Base-by-base conservation (phyloP, 2,888 invertebrate species). In the Cantharis nigra region DNA sequence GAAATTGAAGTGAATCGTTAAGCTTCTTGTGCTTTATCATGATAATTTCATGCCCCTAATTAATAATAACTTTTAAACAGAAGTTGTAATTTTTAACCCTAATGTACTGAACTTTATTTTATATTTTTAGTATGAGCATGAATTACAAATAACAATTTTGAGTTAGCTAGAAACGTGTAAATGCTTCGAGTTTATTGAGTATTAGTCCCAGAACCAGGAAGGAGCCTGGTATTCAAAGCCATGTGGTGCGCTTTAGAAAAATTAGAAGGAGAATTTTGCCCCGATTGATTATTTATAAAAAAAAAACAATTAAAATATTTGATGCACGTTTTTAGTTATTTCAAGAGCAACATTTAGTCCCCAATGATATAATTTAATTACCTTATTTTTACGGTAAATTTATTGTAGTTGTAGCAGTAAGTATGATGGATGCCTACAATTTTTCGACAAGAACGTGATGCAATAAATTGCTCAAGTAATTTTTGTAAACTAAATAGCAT, bases 21-120 rank as follows among this genome's bases (percentile, higher is more conserved):
- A 76, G 76, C 76, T 76, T 76, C 72, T 72, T 76, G 76, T 76
- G 76, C 76, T 76, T 76, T 76, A 75, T 64, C 64, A 70, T 75
- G 70, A 71, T 70, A 49, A 67, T 67, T 67, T 26, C 65, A 23
- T 23, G 13, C 23, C n/a, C 26, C 26, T 20, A 67, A 67, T 67
- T 67, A 23, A 67, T 67, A n/a, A 67, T 49, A 49, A 49, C 49
- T 30, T 10, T 49, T 49, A 49, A 49, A 23, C 23, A 67, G 65
- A 67, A 67, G 65, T 67, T 67, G 65, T 67, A 67, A 67, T 67
- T 67, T 67, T 67, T 67, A 67, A 67, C 26, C 65, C 65, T 67
- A 14, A 67, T 67, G 65, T 67, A 67, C 16, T 20, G 18, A 13
- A 64, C 16, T 20, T 14, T 23, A n/a, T 67, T 23, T 20, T 67